Base-by-base conservation (phyloP, 92 coral and sea anemone genomes). In the Metridium senile region DNA sequence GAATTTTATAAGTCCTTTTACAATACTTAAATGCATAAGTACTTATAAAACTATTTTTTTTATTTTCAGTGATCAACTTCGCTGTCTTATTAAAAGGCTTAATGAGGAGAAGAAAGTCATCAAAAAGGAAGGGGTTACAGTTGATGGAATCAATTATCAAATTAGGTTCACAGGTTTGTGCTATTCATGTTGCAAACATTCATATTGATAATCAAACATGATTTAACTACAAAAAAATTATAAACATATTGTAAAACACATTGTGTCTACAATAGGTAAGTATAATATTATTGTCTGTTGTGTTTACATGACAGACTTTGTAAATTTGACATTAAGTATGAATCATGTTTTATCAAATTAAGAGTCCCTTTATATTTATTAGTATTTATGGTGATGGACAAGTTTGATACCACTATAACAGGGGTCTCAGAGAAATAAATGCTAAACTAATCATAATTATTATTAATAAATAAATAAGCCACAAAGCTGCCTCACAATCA, bases 81-180 rank as follows among this genome's bases (percentile, higher is more conserved):
- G 49, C 34, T 29, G 30, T 19, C 52, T 75, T 33, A 75, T 75
- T n/a, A n/a, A 28, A 51, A 75, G 57, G 45, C 30, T 75, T 31
- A 75, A 58, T 35, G 16, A 33, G 9, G 80, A 75, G 31, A 75
- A 75, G 33, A 62, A 75, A 45, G 51, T 61, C 57, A 75, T 74
- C 71, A 74, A 74, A 75, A 57, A 75, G 51, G 25, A 52, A 28
- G 72, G 71, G 21, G 61, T 75, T 23, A 75, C 80, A 0, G 80
- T 75, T 63, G 80, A 75, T 75, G 73, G 80, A 16, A 61, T 45
- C 9, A 20, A 28, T 2, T 75, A 75, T 68, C 61, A 43, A 23
- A 66, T 73, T 25, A 52, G 30, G 46, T 73, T 73, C 51, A 54
- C 65, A 54, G 67, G 78, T 73, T 45, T 45, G 16, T n/a, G n/a